Evolutionary conservation across 2,797 vertebrate genomes (phyloP), one percentile per base, ranked within the genome.

Genomic region (Champsocephalus esox): DNA sequence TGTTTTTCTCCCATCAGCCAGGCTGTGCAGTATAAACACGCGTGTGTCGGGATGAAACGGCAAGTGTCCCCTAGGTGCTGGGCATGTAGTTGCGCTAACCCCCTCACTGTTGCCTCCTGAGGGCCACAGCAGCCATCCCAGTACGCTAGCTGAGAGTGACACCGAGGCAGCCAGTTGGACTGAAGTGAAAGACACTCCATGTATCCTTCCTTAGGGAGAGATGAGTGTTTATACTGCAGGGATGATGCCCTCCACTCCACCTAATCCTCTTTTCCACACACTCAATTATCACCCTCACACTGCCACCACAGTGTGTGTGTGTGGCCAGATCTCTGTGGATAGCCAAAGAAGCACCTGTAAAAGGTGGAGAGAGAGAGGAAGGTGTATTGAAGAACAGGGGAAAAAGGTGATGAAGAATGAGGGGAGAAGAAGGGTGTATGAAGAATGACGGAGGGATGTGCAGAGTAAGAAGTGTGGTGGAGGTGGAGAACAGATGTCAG

Each of bases 191-290:
- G 81, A 81, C 60, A 34, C 89, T 81, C 75, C 73, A 73, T 73
- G 87, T 85, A 67, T 89, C 77, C 84, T 87, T 90, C 87, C 86
- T 90, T 19, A 72, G 87, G 86, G 88, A 89, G 78, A 87, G 88
- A 85, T 87, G 90, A 91, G 76, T 79, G 38, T 88, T 90, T 90
- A 86, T 87, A 92, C 86, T 70, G n/a, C 75, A 70, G 91, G 82
- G 91, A 92, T 87, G 89, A 89, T 91, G 87, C 83, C 88, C 79
- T 82, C 80, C 88, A 84, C 91, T 91, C 81, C 88, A 87, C 90
- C 83, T 90, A 90, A 93, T 92, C 92, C 89, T 87, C 87, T 86
- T 87, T 89, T 89, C 86, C 83, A 84, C 85, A 87, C 90, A 92
- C 91, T 92, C 93, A 87, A 93, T 93, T 93, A 92, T 93, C 92